Evolutionary conservation across 2,113 vertebrate species (phyloP).

Genomic region (Tautogolabrus adspersus): DNA sequence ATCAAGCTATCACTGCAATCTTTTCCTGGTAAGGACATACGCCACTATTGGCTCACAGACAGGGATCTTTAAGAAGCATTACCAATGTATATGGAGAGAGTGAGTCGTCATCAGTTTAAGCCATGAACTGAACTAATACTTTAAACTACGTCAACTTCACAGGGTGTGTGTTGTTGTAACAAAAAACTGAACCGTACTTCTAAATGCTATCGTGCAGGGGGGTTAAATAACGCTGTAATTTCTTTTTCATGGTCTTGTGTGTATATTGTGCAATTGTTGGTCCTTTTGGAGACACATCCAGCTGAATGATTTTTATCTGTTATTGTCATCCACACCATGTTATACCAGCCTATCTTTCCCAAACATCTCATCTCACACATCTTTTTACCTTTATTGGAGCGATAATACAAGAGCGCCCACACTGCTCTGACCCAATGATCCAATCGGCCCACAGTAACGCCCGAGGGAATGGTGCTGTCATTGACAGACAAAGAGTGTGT

Average conservation of each 20-base stretch:
- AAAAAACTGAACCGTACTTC: background rate
- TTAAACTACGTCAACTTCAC: slow-evolving; percentile 55
- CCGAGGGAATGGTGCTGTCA: slow-evolving; percentile 49
- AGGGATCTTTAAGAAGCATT: slow-evolving; percentile 44
- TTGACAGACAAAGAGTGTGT: slow-evolving; percentile 40
- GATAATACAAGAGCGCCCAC: slow-evolving; percentile 64
- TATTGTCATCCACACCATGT: slow-evolving; percentile 22
- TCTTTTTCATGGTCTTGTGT: slow-evolving; percentile 8
- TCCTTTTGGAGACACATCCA: background rate
- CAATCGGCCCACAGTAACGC: slow-evolving; percentile 56
- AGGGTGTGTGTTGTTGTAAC: slow-evolving; percentile 38
- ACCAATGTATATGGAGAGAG: slow-evolving; percentile 53
- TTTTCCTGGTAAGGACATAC: slow-evolving; percentile 25
- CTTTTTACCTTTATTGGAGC: slow-evolving; percentile 29
- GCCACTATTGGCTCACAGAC: slow-evolving; percentile 50
- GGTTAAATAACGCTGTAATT: background rate
- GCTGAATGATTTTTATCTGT: slow-evolving; percentile 13
- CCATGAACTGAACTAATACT: slow-evolving; percentile 69
- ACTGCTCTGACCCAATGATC: slow-evolving; percentile 49
- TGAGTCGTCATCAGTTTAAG: slow-evolving; percentile 49
- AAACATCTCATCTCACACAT: slow-evolving; percentile 2
- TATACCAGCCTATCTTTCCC: slow-evolving; percentile 12
- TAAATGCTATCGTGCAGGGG: slow-evolving; percentile 9
- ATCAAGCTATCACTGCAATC: slow-evolving; percentile 39
- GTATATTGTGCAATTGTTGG: no score